Base-by-base conservation (phyloP, 1,140 invertebrate species). In the Geopemphigus sp. region DNA sequence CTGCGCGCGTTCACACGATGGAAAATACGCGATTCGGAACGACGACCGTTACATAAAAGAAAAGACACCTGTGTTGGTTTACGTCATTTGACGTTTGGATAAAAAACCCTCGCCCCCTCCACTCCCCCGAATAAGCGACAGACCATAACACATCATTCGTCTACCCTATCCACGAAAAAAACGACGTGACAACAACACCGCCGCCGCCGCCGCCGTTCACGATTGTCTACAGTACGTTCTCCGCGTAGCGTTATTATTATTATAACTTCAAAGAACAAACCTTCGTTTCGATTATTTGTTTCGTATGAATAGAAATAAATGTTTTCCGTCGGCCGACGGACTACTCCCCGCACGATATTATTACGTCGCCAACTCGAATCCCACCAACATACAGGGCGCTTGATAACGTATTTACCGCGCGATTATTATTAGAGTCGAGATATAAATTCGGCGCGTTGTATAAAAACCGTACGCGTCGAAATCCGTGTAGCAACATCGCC, bases 81-180 rank as follows among this genome's bases (percentile, higher is more conserved):
- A 17, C 56, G 59, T 56, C n/a, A 14, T 74, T 74, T 74, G 72
- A 56, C 72, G 32, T 39, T 74, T 39, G 53, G n/a, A n/a, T n/a
- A 74, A 54, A 32, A 57, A 56, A 32, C 32, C 32, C 32, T 4
- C 32, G n/a, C 32, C 32, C 32, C 32, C 32, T 8, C 32, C 32
- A 39, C 32, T n/a, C n/a, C 32, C 32, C 3, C 45, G 32, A 47
- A 59, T 50, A 78, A 59, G 56, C 57, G 73, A 78, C 57, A 63
- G 74, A 78, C 74, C 74, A 61, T 78, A 59, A 78, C 74, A 78
- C 74, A 78, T 63, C 57, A 57, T 47, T 59, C 74, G 74, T 63
- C 32, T 78, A 73, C 72, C 53, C 56, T 32, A 22, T 76, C 29
- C 17, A 57, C 10, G 26, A 32, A 50, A 22, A 39, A 19, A 59